Percentiles rank a stretch among this genome's conserved stretches.
Evolutionary conservation across 2,113 vertebrate genomes (phyloP).

Genomic region (Clarias magur): DNA sequence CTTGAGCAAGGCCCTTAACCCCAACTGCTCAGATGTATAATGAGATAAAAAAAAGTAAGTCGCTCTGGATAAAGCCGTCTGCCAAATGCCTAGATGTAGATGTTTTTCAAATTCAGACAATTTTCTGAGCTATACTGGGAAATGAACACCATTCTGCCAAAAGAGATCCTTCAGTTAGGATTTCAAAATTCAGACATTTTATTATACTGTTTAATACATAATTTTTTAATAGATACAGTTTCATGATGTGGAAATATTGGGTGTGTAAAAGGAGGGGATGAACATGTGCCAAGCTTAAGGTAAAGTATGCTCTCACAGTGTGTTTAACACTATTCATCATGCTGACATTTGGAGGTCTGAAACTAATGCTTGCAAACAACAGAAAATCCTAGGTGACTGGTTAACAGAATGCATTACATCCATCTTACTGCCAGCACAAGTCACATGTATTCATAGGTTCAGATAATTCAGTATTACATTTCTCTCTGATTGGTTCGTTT

Average conservation of each 20-base stretch:
- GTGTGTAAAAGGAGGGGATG: neutral
- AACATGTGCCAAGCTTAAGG: neutral
- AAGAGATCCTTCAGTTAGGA: neutral
- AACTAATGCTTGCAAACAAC: slow-evolving; percentile 29
- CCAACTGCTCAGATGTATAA: too few species aligned
- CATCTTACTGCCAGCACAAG: slow-evolving; percentile 55
- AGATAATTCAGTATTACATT: neutral
- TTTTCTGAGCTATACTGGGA: neutral
- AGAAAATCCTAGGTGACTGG: slow-evolving; percentile 56
- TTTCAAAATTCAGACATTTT: neutral
- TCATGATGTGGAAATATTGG: neutral
- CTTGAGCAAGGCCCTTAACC: too few species aligned
- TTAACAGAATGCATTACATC: slow-evolving; percentile 55
- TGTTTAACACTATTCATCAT: neutral
- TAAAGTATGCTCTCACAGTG: neutral
- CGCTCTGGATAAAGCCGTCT: too few species aligned
- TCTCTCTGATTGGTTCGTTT: slow-evolving; percentile 12
- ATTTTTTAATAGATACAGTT: neutral
- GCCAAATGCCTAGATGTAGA: too few species aligned
- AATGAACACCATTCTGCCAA: neutral
- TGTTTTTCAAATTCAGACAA: too few species aligned
- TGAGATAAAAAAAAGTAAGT: too few species aligned
- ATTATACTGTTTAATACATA: neutral
- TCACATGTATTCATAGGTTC: slow-evolving; percentile 21
- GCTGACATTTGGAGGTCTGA: neutral